These are phyloP conservation scores for Leptopilina syphax DNA, from an alignment of 2,888 invertebrate genomes.

Conservation along the genomic window DNA sequence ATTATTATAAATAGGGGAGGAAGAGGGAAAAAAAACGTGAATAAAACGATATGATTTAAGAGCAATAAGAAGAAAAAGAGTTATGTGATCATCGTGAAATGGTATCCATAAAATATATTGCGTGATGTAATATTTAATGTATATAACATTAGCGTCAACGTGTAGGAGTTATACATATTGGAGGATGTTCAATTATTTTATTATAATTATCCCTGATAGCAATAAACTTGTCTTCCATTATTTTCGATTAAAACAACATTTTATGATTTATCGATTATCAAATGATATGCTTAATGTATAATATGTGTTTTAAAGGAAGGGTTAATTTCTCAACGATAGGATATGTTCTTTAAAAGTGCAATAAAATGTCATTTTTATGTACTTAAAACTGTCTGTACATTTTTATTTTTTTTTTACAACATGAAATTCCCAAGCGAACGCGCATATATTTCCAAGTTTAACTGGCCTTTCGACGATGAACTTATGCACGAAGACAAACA, in stretches of 20 bases:
- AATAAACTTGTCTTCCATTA: conserved; percentile 4
- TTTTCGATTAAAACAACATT: conserved; percentile 10
- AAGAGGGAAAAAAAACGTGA: too few species aligned
- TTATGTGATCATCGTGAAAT: conserved; percentile 34
- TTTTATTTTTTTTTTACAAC: neutral
- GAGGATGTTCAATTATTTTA: conserved; percentile 16
- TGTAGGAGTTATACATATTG: neutral
- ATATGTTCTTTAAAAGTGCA: conserved; percentile 17
- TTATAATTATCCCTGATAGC: neutral
- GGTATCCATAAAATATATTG: conserved; percentile 19
- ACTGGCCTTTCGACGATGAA: neutral
- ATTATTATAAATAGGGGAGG: too few species aligned
- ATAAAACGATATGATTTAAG: conserved; percentile 24
- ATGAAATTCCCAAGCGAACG: neutral
- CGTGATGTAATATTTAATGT: conserved; percentile 22
- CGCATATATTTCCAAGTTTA: neutral
- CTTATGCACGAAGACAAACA: neutral
- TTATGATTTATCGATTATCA: conserved; percentile 15
- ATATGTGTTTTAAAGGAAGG: conserved; percentile 4
- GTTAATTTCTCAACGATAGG: conserved; percentile 15
- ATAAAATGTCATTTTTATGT: conserved; percentile 12
- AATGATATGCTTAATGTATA: conserved; percentile 6
- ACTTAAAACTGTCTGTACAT: neutral
- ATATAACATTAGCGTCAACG: conserved; percentile 1
- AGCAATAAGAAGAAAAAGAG: conserved; percentile 20